Conservation (phyloP, 2,888 invertebrate genomes). For the Oxyteleia sp. region DNA sequence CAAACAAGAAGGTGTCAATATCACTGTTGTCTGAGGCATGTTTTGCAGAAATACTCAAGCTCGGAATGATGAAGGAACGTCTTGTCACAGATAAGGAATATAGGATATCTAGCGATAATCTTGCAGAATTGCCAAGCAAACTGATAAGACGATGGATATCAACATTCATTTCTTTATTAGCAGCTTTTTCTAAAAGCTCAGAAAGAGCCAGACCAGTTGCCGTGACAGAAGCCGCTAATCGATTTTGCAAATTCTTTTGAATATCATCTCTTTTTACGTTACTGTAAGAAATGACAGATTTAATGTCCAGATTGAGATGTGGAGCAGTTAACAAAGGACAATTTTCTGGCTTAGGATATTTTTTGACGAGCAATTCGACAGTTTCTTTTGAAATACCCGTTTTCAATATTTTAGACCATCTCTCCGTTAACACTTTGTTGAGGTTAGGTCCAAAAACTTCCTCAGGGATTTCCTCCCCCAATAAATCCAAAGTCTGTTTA, state of each 20-base stretch:
- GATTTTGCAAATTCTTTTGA: not conserved
- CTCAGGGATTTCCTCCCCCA: not conserved
- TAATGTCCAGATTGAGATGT: not conserved
- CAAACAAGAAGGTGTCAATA: not conserved
- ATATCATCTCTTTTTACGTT: not conserved
- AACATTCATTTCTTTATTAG: no score
- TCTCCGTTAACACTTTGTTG: not conserved
- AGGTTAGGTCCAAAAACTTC: not conserved
- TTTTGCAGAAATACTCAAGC: conserved; percentile 6
- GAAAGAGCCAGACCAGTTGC: no score
- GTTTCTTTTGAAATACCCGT: not conserved
- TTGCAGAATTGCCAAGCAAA: conserved; percentile 1
- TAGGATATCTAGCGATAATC: not conserved
- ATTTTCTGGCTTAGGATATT: conserved; percentile 16
- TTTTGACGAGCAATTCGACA: not conserved
- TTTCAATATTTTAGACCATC: not conserved
- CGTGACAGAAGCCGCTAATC: no score
- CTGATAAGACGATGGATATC: not conserved
- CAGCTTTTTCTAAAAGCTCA: no score
- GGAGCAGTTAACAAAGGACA: not conserved
- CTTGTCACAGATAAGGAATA: conserved; percentile 12
- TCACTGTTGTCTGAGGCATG: not conserved
- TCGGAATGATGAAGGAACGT: not conserved
- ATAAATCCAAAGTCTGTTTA: no score
- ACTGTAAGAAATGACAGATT: not conserved